Evolutionary conservation across 92 coral and sea anemone genomes (phyloP).

Genomic region (Palythoa grandis): DNA sequence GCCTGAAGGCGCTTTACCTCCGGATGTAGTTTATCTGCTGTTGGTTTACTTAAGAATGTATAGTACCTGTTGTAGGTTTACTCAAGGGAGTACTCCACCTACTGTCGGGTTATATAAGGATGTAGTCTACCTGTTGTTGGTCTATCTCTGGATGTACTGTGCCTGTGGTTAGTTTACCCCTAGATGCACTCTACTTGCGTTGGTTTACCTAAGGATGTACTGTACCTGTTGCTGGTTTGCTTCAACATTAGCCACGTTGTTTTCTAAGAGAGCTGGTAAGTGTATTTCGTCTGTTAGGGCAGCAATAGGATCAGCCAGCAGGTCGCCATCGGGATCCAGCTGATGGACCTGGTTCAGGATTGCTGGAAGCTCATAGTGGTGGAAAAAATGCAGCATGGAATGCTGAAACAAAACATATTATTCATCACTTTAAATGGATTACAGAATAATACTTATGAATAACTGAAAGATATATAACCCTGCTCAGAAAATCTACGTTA

Average conservation of each 20-base stretch:
- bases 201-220: too few relatives aligned
- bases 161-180: background rate
- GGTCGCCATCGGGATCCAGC: slow-evolving; percentile 87
- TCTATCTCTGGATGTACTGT: too few relatives aligned
- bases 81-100: too few relatives aligned
- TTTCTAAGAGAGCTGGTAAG: slow-evolving; percentile 52
- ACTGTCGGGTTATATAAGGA: background rate
- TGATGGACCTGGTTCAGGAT: slow-evolving; percentile 80
- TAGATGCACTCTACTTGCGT: too few relatives aligned
- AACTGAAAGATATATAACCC: background rate
- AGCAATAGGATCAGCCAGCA: slow-evolving; percentile 88
- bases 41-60: too few relatives aligned
- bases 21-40: too few relatives aligned
- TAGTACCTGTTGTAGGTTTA: too few relatives aligned
- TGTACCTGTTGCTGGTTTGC: slow-evolving; percentile 24
- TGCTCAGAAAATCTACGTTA: background rate
- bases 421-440: background rate
- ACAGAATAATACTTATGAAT: background rate
- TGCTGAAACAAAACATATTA: slow-evolving; percentile 62
- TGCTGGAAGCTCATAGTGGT: slow-evolving; percentile 95
- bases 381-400: slow-evolving; percentile 97
- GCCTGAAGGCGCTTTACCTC: too few relatives aligned
- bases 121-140: background rate
- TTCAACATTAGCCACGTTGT: slow-evolving; percentile 34
- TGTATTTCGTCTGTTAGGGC: slow-evolving; percentile 84